These are phyloP conservation scores for Heterodera carotae DNA, from an alignment of 1,140 invertebrate genomes.

Conservation along the genomic window DNA sequence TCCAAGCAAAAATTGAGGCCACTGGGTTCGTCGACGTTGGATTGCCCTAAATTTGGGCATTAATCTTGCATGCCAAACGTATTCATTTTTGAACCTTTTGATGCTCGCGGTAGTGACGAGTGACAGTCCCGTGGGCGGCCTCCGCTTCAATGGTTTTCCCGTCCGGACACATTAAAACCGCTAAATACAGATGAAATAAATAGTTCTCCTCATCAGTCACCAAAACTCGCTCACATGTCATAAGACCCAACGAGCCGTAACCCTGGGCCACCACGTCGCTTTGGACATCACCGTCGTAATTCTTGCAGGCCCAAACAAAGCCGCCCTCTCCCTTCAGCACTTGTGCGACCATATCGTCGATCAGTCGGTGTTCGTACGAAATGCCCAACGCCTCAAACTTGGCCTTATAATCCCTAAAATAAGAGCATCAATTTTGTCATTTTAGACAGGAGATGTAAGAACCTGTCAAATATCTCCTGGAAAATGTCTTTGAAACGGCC, in stretches of 20 bases:
- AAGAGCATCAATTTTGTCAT: slow-evolving; percentile 40
- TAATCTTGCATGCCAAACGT: background rate
- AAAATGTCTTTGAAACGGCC: slow-evolving; percentile 99
- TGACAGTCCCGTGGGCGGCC: slow-evolving; percentile 95
- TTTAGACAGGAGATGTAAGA: slow-evolving; percentile 50
- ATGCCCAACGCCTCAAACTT: slow-evolving; percentile 82
- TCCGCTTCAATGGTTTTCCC: slow-evolving; percentile 95
- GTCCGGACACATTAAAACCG: slow-evolving; percentile 88
- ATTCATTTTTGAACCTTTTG: slow-evolving; percentile 69
- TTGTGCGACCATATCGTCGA: slow-evolving; percentile 97
- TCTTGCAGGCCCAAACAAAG: slow-evolving; percentile 99
- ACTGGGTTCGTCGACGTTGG: slow-evolving; percentile 65
- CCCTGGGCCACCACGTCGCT: slow-evolving; percentile 74
- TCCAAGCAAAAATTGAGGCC: slow-evolving; percentile 98
- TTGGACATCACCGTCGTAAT: slow-evolving; percentile 98
- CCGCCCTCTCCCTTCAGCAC: slow-evolving; percentile 96
- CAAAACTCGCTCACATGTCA: slow-evolving; percentile 75
- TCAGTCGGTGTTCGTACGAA: slow-evolving; percentile 90
- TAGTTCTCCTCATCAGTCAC: background rate
- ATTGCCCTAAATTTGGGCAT: slow-evolving; percentile 49
- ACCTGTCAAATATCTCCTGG: slow-evolving; percentile 91
- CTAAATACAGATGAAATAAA: background rate
- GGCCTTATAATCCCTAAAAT: slow-evolving; percentile 78
- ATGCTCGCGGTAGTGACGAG: slow-evolving; percentile 87
- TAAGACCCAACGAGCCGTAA: slow-evolving; percentile 83